A percentile compares a stretch with the other conserved stretches of the same genome.
Evolutionary conservation across 2,797 vertebrate genomes (phyloP).

Genomic region (Oceanodroma leucorhoa): DNA sequence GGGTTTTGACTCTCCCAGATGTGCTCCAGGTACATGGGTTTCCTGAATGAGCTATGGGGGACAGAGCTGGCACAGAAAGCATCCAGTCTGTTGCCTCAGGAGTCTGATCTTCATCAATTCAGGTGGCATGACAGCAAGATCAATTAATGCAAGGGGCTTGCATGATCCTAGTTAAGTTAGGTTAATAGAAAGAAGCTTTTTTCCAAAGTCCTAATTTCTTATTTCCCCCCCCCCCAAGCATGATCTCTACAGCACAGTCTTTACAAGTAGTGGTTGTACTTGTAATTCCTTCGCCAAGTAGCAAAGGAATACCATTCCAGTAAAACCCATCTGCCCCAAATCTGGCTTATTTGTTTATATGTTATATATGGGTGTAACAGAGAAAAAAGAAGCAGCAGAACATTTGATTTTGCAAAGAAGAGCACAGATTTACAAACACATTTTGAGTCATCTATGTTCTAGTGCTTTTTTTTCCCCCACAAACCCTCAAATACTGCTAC

Average conservation of each 20-base stretch:
- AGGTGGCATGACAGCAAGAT: background rate
- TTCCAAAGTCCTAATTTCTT: background rate
- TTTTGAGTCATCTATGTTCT: background rate
- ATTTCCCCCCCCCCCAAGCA: no score
- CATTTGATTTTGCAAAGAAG: background rate
- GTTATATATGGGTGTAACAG: background rate
- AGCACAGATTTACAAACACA: constrained; percentile 4
- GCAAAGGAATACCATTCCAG: background rate
- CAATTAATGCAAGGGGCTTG: background rate
- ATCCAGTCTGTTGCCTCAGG: fast-evolving
- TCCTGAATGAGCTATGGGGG: background rate
- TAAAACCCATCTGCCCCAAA: background rate
- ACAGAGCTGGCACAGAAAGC: background rate
- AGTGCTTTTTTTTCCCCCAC: background rate
- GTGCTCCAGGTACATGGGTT: background rate
- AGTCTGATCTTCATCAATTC: background rate
- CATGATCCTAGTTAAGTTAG: background rate
- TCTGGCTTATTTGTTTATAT: background rate
- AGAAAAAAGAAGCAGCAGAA: background rate
- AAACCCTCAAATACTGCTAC: background rate
- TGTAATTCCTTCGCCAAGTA: background rate
- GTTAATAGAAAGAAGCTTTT: background rate
- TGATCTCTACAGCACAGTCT: background rate
- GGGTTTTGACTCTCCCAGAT: background rate
- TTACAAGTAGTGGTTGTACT: background rate